These are phyloP conservation scores for Numida meleagris DNA, from an alignment of 2,113 vertebrate genomes.

Conservation along the genomic window DNA sequence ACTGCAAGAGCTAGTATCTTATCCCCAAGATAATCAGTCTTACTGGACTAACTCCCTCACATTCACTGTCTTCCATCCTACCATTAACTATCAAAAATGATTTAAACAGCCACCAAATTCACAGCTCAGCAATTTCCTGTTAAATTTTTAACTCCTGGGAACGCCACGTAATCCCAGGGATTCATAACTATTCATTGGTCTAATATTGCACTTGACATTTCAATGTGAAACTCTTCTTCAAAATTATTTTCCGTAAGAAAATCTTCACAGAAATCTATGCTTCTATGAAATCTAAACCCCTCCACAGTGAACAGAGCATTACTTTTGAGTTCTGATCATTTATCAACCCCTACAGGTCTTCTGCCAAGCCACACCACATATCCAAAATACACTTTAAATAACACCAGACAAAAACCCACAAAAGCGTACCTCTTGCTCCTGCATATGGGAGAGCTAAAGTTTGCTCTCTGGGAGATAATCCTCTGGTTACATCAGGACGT, in stretches of 20 bases:
- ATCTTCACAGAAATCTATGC: not conserved
- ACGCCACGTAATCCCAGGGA: not conserved
- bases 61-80: not conserved
- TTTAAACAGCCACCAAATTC: not conserved
- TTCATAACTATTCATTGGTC: not conserved
- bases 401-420: conserved; percentile 8
- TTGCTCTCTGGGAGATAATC: conserved; percentile 92
- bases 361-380: not conserved
- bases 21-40: not conserved
- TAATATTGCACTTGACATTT: not conserved
- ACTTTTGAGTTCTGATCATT: not conserved
- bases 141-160: not conserved
- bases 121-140: not conserved
- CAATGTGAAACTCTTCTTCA: not conserved
- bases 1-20: not conserved
- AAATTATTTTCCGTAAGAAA: not conserved
- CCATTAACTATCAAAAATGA: not conserved
- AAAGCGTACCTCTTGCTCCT: conserved; percentile 86
- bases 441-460: conserved; percentile 88
- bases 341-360: not conserved
- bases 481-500: conserved; percentile 88
- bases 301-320: not conserved
- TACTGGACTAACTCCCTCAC: not conserved
- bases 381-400: not conserved
- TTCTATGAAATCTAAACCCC: not conserved